Percentiles rank a stretch among this genome's conserved stretches.
Evolutionary conservation across 1,140 invertebrate genomes (phyloP).

Genomic region (Eurosta solidaginis): DNA sequence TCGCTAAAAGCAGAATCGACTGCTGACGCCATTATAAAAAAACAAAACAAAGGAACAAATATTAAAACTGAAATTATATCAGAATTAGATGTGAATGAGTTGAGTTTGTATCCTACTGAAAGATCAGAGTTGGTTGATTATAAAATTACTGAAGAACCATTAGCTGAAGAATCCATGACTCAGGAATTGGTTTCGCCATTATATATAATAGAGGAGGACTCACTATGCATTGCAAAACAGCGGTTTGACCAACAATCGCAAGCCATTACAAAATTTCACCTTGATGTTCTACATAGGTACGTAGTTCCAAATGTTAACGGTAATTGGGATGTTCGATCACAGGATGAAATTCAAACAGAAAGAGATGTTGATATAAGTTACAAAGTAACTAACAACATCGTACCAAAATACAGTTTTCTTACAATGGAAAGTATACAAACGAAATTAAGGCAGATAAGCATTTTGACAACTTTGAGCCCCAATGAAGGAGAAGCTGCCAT

Average conservation of each 20-base stretch:
- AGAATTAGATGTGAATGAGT: background rate
- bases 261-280: conserved; percentile 50
- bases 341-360: background rate
- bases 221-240: conserved; percentile 53
- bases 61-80: background rate
- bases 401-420: conserved; percentile 50
- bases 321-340: conserved; percentile 61
- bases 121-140: background rate
- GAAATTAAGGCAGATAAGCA: conserved; percentile 45
- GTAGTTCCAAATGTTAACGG: conserved; percentile 67
- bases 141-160: background rate
- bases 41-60: background rate
- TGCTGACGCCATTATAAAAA: conserved; percentile 6
- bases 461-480: conserved; percentile 31
- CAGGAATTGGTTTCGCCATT: conserved; percentile 1
- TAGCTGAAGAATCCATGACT: background rate
- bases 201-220: conserved; percentile 45
- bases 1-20: conserved; percentile 44
- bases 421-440: conserved; percentile 48
- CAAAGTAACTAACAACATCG: conserved; percentile 45
- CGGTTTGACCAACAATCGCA: conserved; percentile 49
- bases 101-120: background rate
- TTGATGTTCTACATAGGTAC: conserved; percentile 56
- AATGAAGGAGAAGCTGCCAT: background rate
- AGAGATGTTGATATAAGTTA: conserved; percentile 10